Evolutionary conservation across 2,113 vertebrate genomes (phyloP).

Genomic region (Cyrtonyx montezumae): DNA sequence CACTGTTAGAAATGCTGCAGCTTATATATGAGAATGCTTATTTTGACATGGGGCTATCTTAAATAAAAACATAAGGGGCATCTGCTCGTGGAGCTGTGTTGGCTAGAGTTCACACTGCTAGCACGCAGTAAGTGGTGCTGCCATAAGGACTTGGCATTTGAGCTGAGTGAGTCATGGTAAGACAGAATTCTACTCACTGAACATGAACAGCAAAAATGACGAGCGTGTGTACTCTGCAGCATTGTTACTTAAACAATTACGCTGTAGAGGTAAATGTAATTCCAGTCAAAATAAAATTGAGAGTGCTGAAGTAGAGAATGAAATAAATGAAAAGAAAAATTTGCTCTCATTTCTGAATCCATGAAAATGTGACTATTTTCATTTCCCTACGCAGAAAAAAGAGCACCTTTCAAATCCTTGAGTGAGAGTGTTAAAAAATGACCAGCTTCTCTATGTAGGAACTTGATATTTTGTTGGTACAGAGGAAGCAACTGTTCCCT

Average conservation of each 20-base stretch:
- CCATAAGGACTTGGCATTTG: background rate
- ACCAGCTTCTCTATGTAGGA: background rate
- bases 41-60: background rate
- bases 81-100: background rate
- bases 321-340: background rate
- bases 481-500: background rate
- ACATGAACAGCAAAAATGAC: background rate
- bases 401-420: background rate
- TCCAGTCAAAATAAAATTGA: slow-evolving; percentile 1
- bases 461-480: background rate
- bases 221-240: background rate
- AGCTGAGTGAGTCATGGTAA: background rate
- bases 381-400: background rate
- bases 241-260: background rate
- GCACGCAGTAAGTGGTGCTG: background rate
- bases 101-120: background rate
- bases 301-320: background rate
- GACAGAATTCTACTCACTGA: background rate
- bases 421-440: background rate
- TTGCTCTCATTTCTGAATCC: background rate
- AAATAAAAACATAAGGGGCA: background rate
- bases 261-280: background rate
- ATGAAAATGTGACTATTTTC: background rate
- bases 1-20: background rate
- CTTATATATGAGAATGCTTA: background rate